A percentile compares a stretch with the other conserved stretches of the same genome.
Evolutionary conservation across 2,797 vertebrate genomes (phyloP).

Genomic region (Karalla daura): DNA sequence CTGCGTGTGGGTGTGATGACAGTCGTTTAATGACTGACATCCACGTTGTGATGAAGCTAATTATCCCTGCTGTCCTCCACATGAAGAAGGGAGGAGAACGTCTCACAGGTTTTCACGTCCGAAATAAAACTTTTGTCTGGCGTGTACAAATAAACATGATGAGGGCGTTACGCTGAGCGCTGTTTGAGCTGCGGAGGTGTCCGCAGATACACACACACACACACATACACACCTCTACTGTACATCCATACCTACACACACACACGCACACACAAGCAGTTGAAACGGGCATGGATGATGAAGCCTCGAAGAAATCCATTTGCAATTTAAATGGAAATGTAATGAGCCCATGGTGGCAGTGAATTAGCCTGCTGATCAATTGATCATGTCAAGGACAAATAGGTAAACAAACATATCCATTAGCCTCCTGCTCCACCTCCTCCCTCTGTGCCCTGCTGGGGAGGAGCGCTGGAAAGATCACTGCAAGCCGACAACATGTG

Average conservation of each 20-base stretch:
- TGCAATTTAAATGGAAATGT: slow-evolving; percentile 87
- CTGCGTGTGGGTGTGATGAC: slow-evolving; percentile 28
- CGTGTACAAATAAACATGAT: background rate
- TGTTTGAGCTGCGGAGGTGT: slow-evolving; percentile 11
- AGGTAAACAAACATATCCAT: slow-evolving; percentile 90
- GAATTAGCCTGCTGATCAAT: slow-evolving; percentile 89
- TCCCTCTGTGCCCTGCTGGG: slow-evolving; percentile 73
- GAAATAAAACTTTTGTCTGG: slow-evolving; percentile 1
- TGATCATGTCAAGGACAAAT: slow-evolving; percentile 89
- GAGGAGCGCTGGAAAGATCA: slow-evolving; percentile 69
- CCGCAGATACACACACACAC: background rate
- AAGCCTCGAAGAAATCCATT: slow-evolving; percentile 81
- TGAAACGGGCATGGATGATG: slow-evolving; percentile 51
- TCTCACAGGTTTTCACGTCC: background rate
- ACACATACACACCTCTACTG: slow-evolving; percentile 46
- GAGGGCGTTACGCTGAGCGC: background rate
- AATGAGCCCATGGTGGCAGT: slow-evolving; percentile 87
- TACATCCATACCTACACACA: slow-evolving; percentile 20
- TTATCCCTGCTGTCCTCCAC: slow-evolving; percentile 44
- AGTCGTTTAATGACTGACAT: slow-evolving; percentile 57
- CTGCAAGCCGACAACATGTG: slow-evolving; percentile 40
- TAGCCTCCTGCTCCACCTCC: slow-evolving; percentile 77
- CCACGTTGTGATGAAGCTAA: slow-evolving; percentile 58
- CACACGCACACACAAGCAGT: background rate
- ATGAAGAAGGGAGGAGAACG: background rate